Evolutionary conservation across 2,797 vertebrate genomes (phyloP).

Genomic region (Sebastes hubbsi): DNA sequence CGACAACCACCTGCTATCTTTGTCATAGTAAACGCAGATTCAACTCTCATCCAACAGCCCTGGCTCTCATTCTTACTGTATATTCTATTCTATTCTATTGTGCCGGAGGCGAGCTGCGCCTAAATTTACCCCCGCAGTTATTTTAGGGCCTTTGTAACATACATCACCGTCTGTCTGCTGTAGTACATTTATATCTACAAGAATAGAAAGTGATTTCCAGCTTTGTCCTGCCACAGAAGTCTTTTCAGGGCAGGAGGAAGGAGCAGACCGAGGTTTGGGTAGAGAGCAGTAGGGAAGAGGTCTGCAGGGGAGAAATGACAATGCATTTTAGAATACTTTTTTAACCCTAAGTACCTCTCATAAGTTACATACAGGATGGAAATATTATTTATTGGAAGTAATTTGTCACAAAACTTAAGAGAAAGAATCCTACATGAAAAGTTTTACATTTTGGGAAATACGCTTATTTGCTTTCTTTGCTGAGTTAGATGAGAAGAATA

Average conservation of each 20-base stretch:
- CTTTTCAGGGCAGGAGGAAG: background rate
- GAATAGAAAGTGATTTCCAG: slow-evolving; percentile 64
- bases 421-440: background rate
- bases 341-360: background rate
- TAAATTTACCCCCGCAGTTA: slow-evolving; percentile 67
- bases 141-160: slow-evolving; percentile 62
- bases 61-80: slow-evolving; percentile 34
- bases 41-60: background rate
- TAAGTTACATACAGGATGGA: background rate
- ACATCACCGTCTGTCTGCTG: slow-evolving; percentile 67
- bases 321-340: background rate
- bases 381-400: background rate
- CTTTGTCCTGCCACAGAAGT: slow-evolving; percentile 11
- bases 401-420: background rate
- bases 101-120: slow-evolving; percentile 13
- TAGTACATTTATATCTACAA: slow-evolving; percentile 61
- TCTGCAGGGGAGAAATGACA: background rate
- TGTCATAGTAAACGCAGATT: slow-evolving; percentile 29
- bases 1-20: slow-evolving; percentile 58
- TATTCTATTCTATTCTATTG: slow-evolving; percentile 8
- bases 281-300: background rate
- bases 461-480: background rate
- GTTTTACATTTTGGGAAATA: background rate
- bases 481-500: background rate
- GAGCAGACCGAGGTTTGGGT: background rate